phyloP scores from a whole-genome alignment of 2,113 vertebrate genomes.

The Dendropsophus ebraccatus region DNA sequence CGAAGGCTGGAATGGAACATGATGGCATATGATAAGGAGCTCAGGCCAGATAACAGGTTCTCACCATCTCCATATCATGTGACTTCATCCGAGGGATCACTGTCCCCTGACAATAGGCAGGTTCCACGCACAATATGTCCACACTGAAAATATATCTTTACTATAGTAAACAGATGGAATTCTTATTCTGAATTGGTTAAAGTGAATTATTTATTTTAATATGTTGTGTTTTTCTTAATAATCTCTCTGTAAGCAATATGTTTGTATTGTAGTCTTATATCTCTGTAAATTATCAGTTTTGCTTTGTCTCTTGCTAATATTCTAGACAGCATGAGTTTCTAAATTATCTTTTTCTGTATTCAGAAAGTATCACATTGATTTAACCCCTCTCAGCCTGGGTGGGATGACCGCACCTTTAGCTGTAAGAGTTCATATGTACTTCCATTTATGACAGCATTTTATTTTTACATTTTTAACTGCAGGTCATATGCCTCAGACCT shows the following conservation, averaged over 20 bases:
- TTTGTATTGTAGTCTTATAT: neutral
- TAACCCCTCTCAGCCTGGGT: conserved; percentile 31
- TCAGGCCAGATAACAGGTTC: conserved; percentile 86
- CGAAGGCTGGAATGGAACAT: conserved; percentile 93
- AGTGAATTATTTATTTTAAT: neutral
- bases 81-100: conserved; percentile 90
- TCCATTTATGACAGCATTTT: neutral
- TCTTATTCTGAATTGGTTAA: neutral
- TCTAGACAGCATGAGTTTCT: neutral
- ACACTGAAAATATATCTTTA: neutral
- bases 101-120: conserved; percentile 92
- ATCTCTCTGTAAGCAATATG: neutral
- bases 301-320: neutral
- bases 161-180: neutral
- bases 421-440: neutral
- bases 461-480: neutral
- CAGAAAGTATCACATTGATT: neutral
- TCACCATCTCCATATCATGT: conserved; percentile 90
- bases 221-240: neutral
- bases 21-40: conserved; percentile 92
- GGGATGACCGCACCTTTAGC: conserved; percentile 21
- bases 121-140: conserved; percentile 61
- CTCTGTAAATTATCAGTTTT: neutral
- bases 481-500: conserved; percentile 85
- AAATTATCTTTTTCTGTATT: neutral